These are phyloP conservation scores for Esox masquinongy DNA, from an alignment of 2,797 vertebrate species.

Conservation along the genomic window DNA sequence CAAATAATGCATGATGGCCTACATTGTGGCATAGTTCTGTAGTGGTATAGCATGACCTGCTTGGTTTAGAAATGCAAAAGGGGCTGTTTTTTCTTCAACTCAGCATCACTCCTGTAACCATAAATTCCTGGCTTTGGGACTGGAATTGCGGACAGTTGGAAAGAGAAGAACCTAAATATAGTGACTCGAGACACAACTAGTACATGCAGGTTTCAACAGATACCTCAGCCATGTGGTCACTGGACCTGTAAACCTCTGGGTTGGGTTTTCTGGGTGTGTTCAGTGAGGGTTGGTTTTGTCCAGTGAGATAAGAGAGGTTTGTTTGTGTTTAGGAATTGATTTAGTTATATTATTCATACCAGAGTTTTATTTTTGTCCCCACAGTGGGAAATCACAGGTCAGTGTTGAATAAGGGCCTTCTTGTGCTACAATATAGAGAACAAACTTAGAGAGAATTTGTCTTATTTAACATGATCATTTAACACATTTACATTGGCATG, in stretches of 20 bases:
- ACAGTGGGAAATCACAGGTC: slow-evolving; percentile 4
- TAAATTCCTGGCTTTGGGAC: background rate
- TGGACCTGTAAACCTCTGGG: slow-evolving; percentile 17
- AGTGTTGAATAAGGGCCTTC: slow-evolving; percentile 15
- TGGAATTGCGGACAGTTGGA: slow-evolving; percentile 8
- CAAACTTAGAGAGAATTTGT: background rate
- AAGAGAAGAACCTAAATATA: slow-evolving; percentile 25
- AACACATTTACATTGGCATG: background rate
- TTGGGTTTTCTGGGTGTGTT: slow-evolving; percentile 30
- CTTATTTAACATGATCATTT: background rate
- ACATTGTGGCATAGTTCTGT: too few species aligned
- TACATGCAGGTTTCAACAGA: slow-evolving; percentile 20
- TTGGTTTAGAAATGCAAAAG: background rate
- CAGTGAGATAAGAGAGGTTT: slow-evolving; percentile 23
- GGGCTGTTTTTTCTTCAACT: background rate
- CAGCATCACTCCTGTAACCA: too few species aligned
- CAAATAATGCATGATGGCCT: background rate
- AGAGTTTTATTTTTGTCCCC: slow-evolving; percentile 16
- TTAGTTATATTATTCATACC: slow-evolving; percentile 13
- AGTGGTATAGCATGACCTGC: background rate
- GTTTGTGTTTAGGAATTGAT: slow-evolving; percentile 17
- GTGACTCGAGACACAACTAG: slow-evolving; percentile 13
- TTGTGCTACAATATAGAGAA: background rate
- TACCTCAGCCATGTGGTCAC: slow-evolving; percentile 28
- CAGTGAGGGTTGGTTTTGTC: slow-evolving; percentile 12